Evolutionary conservation across 1,140 invertebrate genomes (phyloP).

Genomic region (Melipona quadrifasciata): DNA sequence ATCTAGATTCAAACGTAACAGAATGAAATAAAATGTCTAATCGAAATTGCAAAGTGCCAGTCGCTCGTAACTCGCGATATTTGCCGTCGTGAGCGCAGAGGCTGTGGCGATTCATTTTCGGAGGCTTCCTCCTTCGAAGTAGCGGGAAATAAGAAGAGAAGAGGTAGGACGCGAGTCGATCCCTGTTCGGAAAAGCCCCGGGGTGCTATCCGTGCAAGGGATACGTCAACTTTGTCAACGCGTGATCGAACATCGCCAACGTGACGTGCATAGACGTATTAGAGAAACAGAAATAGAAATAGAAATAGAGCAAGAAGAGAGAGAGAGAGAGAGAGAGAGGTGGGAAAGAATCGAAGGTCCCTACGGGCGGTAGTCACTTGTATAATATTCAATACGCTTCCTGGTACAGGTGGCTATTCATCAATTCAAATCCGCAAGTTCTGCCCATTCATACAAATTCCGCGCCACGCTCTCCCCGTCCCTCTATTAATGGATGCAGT

Average conservation of each 20-base stretch:
- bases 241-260: slow-evolving; percentile 31
- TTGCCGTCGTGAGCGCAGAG: too few species aligned
- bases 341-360: slow-evolving; percentile 33
- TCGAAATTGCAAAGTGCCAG: slow-evolving; percentile 6
- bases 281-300: too few species aligned
- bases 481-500: slow-evolving; percentile 74
- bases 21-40: neutral
- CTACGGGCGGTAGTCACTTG: slow-evolving; percentile 52
- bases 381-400: slow-evolving; percentile 71
- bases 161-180: too few species aligned
- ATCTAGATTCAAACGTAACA: too few species aligned
- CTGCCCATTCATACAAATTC: slow-evolving; percentile 77
- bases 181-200: neutral
- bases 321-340: neutral
- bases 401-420: slow-evolving; percentile 71
- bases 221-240: slow-evolving; percentile 15
- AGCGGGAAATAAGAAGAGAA: too few species aligned
- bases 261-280: too few species aligned
- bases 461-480: slow-evolving; percentile 52
- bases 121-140: too few species aligned
- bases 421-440: slow-evolving; percentile 78
- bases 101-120: neutral
- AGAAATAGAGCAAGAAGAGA: neutral
- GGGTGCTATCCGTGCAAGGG: neutral
- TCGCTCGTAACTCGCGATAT: neutral